Percentiles rank a stretch among this genome's conserved stretches.
These are phyloP conservation scores for Episyrphus balteatus DNA, from an alignment of 1,140 invertebrate species.

Conservation along the genomic window DNA sequence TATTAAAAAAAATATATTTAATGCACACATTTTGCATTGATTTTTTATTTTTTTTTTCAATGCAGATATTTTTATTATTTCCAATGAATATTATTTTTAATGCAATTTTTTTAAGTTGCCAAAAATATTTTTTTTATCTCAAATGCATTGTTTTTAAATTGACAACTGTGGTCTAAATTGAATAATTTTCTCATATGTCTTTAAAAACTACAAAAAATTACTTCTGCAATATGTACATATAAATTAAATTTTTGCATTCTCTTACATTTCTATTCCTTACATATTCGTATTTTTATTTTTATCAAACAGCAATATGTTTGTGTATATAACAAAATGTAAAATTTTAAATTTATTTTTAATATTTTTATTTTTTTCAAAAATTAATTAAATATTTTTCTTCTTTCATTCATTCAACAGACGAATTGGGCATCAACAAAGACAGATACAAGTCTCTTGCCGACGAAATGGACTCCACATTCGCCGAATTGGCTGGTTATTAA, in stretches of 20 bases:
- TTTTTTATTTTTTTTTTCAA: no score
- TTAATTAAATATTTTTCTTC: slow-evolving; percentile 12
- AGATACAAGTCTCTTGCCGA: slow-evolving; percentile 93
- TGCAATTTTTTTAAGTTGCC: no score
- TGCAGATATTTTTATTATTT: no score
- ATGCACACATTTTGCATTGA: no score
- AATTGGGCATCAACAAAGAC: slow-evolving; percentile 97
- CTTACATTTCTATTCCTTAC: slow-evolving; percentile 10
- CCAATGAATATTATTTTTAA: no score
- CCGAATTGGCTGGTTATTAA: slow-evolving; percentile 84
- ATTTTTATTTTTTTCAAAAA: not conserved
- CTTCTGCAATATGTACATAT: no score
- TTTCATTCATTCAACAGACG: slow-evolving; percentile 54
- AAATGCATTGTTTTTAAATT: no score
- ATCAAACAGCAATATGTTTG: slow-evolving; percentile 28
- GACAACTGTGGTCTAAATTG: no score
- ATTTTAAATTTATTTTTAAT: slow-evolving; percentile 4
- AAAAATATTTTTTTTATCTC: no score
- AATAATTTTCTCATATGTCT: no score
- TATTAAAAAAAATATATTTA: no score
- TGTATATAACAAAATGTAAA: slow-evolving; percentile 18
- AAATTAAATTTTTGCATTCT: not conserved
- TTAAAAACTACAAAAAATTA: no score
- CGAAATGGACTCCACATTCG: slow-evolving; percentile 96
- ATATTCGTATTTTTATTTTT: slow-evolving; percentile 2